Percentiles rank a stretch among this genome's conserved stretches.
Evolutionary conservation across 64 coral and sea anemone species (phyloP).

Genomic region (Stichodactyla helianthus): DNA sequence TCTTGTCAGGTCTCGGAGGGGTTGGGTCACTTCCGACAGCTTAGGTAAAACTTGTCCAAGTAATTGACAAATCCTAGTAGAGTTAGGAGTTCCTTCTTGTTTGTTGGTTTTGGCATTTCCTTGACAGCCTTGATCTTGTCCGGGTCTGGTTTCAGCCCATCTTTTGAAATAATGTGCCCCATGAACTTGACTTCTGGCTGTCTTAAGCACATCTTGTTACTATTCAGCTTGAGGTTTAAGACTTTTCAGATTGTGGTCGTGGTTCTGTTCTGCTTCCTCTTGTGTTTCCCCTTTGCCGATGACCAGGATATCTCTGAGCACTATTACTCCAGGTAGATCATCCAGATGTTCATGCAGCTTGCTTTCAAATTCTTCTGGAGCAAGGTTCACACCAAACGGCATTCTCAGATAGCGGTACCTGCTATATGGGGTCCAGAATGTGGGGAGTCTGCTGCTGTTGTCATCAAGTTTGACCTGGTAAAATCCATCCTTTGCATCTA

Average conservation of each 20-base stretch:
- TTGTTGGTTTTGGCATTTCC: conserved; percentile 26
- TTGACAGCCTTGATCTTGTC: conserved; percentile 31
- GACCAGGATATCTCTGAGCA: conserved; percentile 28
- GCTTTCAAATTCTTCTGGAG: conserved; percentile 28
- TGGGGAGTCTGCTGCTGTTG: conserved; percentile 8
- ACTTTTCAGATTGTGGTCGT: conserved; percentile 18
- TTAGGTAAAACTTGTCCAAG: conserved; percentile 20
- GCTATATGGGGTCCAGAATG: conserved; percentile 36
- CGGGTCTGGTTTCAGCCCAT: conserved; percentile 56
- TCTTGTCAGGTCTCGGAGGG: conserved; percentile 28
- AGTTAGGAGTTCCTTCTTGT: conserved; percentile 27
- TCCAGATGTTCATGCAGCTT: conserved; percentile 35
- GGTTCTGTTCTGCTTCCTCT: conserved; percentile 15
- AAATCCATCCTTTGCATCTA: conserved; percentile 48
- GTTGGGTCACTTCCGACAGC: conserved; percentile 12
- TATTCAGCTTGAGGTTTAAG: conserved; percentile 47
- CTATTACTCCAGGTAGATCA: conserved; percentile 29
- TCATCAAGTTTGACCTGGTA: conserved; percentile 43
- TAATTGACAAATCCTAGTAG: conserved; percentile 47
- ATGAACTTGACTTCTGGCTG: conserved; percentile 50
- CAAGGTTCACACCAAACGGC: conserved; percentile 38
- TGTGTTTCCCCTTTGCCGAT: conserved; percentile 32
- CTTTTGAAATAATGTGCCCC: conserved; percentile 44
- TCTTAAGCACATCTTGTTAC: conserved; percentile 32
- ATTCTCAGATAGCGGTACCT: conserved; percentile 33